Conservation (phyloP, 2,113 vertebrate species). For the Picathartes gymnocephalus region DNA sequence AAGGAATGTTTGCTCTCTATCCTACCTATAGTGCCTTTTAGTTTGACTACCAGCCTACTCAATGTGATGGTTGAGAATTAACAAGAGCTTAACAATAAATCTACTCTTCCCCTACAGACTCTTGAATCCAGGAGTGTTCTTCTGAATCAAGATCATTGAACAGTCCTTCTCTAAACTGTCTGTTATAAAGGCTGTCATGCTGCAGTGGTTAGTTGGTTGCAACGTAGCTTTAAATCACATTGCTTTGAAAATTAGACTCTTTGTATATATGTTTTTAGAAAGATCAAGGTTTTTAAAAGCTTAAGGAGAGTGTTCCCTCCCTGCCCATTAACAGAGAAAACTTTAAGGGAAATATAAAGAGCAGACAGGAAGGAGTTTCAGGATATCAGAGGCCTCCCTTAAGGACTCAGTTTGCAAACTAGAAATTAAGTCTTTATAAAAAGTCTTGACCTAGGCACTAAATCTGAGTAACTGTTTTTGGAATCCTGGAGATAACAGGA, state of each 20-base stretch:
- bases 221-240: neutral
- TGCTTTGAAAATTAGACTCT: neutral
- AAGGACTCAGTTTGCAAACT: neutral
- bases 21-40: neutral
- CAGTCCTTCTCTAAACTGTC: neutral
- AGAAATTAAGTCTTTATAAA: neutral
- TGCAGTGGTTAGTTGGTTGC: neutral
- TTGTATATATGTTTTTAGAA: neutral
- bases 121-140: neutral
- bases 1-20: neutral
- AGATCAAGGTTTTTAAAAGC: neutral
- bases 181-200: neutral
- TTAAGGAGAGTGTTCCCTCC: neutral
- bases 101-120: neutral
- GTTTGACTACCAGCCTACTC: neutral
- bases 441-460: neutral
- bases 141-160: neutral
- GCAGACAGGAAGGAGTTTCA: neutral
- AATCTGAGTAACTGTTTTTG: neutral
- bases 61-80: neutral
- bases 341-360: neutral
- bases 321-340: neutral
- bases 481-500: neutral
- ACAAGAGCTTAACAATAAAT: neutral
- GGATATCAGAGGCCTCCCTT: neutral